Conservation (phyloP, 1,140 invertebrate species). For the Dinothrombium tinctorium region DNA sequence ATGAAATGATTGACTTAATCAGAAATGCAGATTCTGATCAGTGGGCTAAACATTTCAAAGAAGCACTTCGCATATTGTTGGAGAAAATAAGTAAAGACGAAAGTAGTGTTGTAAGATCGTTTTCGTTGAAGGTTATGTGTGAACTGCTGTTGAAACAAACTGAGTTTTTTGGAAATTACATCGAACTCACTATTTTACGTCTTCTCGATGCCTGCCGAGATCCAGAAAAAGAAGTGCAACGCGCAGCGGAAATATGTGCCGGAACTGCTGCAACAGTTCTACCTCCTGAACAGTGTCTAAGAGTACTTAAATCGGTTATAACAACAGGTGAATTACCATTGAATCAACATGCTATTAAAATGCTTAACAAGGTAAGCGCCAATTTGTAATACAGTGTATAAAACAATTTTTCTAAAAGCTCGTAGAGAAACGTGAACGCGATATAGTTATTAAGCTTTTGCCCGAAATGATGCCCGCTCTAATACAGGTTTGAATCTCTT, state of each 20-base stretch:
- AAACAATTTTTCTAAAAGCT: constrained; percentile 10
- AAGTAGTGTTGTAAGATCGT: constrained; percentile 23
- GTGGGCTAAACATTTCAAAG: neutral
- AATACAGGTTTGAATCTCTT: constrained; percentile 34
- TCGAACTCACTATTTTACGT: constrained; percentile 62
- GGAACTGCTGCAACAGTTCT: constrained; percentile 44
- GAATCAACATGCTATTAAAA: constrained; percentile 73
- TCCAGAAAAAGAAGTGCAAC: constrained; percentile 40
- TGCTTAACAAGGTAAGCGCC: constrained; percentile 48
- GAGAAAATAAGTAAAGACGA: constrained; percentile 2
- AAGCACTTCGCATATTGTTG: constrained; percentile 4
- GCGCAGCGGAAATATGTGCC: constrained; percentile 37
- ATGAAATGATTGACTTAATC: constrained; percentile 3
- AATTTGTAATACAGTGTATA: neutral
- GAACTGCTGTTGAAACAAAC: constrained; percentile 55
- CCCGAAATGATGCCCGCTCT: constrained; percentile 62
- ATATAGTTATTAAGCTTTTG: constrained; percentile 39
- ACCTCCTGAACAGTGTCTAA: constrained; percentile 38
- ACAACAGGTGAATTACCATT: constrained; percentile 56
- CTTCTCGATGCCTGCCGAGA: constrained; percentile 59
- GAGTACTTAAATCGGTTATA: constrained; percentile 51
- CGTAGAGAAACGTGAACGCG: constrained; percentile 18
- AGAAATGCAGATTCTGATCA: neutral
- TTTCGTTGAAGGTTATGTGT: constrained; percentile 46
- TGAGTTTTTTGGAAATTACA: constrained; percentile 50